Evolutionary conservation across 2,888 invertebrate species (phyloP), one percentile per base, ranked within the genome.

Genomic region (Lacanobia wlatinum): DNA sequence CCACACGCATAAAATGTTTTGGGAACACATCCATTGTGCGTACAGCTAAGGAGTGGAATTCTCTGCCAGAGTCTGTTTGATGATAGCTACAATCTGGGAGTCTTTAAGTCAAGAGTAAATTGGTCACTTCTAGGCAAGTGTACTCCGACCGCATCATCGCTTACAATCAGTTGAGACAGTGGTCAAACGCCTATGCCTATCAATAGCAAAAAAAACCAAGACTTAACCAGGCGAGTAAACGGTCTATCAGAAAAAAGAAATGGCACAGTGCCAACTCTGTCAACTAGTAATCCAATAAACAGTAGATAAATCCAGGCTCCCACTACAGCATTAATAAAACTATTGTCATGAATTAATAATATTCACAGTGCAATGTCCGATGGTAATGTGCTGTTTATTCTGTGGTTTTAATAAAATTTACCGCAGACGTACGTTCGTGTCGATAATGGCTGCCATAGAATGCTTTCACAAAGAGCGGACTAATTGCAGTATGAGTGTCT

Each of bases 371-470:
- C 85, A 85, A 78, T 71, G 85, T 63, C 79, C 84, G 66, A 40
- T 50, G 7, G 52, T 76, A 74, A 75, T 76, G 38, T 58, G 60
- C 60, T 83, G 74, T 78, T 75, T 73, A 77, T 73, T 40, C 56
- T 71, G 59, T 53, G 76, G 75, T 78, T 82, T 86, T 86, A 85
- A 85, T 86, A 82, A 79, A 77, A 83, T 80, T 69, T 64, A 70
- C 74, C 76, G 63, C 79, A 76, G 76, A 78, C 65, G 63, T 50
- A 71, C 28, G 76, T 83, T 84, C 87, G 83, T 82, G 84, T 64
- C 65, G 80, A 86, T 87, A 83, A 84, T 84, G 79, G 76, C 38
- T 18, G 21, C 68, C 73, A 76, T 82, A 75, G 70, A 78, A 79
- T 70, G 64, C 72, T 68, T 75, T 75, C 61, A 78, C 72, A 79